Evolutionary conservation across 1,140 invertebrate genomes (phyloP).

Genomic region (Drosophila obscura): DNA sequence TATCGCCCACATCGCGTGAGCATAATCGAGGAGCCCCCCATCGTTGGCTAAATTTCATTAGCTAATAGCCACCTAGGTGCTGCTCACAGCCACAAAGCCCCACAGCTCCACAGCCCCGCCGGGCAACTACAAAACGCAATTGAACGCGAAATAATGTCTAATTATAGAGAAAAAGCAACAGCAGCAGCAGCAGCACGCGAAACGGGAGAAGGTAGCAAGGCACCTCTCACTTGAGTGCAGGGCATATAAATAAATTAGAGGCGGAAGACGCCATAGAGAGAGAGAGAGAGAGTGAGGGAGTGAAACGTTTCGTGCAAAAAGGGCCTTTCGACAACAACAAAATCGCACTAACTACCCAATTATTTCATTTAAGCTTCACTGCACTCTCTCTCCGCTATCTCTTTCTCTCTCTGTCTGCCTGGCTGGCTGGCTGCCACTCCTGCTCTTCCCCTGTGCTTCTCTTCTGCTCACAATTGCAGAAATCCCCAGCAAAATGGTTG

Average conservation of each 20-base stretch:
- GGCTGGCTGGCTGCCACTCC: background rate
- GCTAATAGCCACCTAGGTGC: slow-evolving; percentile 40
- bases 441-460: too few species aligned
- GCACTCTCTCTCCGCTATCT: slow-evolving; percentile 3
- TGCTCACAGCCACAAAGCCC: slow-evolving; percentile 37
- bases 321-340: slow-evolving; percentile 32
- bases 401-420: background rate
- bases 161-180: slow-evolving; percentile 36
- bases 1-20: too few species aligned
- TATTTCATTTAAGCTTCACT: slow-evolving; percentile 83
- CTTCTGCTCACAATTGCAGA: background rate
- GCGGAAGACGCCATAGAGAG: slow-evolving; percentile 49
- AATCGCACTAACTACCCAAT: slow-evolving; percentile 82
- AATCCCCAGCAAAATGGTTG: slow-evolving; percentile 54
- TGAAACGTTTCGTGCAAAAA: background rate
- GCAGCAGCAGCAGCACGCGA: slow-evolving; percentile 17
- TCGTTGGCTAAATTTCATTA: slow-evolving; percentile 25
- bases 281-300: background rate
- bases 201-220: slow-evolving; percentile 26
- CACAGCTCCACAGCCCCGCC: background rate
- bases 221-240: slow-evolving; percentile 43
- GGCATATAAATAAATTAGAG: slow-evolving; percentile 70
- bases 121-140: slow-evolving; percentile 40
- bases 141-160: slow-evolving; percentile 62
- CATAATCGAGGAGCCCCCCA: too few species aligned